A percentile compares a stretch with the other conserved stretches of the same genome.
Evolutionary conservation across 2,113 vertebrate genomes (phyloP).

Genomic region (Saccopteryx leptura): DNA sequence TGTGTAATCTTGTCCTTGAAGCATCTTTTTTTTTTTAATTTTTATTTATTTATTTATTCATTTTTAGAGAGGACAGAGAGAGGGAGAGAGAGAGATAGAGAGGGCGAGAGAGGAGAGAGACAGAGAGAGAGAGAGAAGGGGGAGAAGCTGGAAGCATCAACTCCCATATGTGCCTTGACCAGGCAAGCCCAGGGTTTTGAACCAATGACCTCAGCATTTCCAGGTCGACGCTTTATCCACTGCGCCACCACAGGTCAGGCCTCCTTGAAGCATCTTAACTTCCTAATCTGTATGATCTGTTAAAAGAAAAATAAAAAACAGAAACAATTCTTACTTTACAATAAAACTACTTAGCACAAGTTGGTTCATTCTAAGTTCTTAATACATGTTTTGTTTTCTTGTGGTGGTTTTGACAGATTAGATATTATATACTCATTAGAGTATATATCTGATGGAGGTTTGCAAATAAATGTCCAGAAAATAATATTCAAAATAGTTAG

Average conservation of each 20-base stretch:
- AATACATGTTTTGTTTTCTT: not conserved
- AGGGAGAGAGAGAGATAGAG: too few species aligned
- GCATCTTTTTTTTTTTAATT: not conserved
- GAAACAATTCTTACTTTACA: not conserved
- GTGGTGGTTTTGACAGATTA: not conserved
- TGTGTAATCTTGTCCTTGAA: not conserved
- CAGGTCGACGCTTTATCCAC: too few species aligned
- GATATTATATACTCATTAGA: not conserved
- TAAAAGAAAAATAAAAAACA: not conserved
- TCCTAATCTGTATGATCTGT: not conserved
- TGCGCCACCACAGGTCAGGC: too few species aligned
- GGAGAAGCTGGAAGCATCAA: too few species aligned
- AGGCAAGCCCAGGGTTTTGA: too few species aligned
- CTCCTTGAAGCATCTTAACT: not conserved
- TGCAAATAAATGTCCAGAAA: not conserved
- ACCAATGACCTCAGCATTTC: too few species aligned
- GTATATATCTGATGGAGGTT: not conserved
- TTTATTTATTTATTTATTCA: too few species aligned
- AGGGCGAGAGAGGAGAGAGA: too few species aligned
- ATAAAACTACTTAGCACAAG: not conserved
- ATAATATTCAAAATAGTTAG: not conserved
- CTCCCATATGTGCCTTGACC: too few species aligned
- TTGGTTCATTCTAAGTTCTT: slow-evolving; percentile 16
- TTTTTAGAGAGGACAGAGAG: too few species aligned
- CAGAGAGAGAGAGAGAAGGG: too few species aligned